A percentile compares a stretch with the other conserved stretches of the same genome.
Evolutionary conservation across 1,140 invertebrate genomes (phyloP).

Genomic region (Streblospio benedicti): DNA sequence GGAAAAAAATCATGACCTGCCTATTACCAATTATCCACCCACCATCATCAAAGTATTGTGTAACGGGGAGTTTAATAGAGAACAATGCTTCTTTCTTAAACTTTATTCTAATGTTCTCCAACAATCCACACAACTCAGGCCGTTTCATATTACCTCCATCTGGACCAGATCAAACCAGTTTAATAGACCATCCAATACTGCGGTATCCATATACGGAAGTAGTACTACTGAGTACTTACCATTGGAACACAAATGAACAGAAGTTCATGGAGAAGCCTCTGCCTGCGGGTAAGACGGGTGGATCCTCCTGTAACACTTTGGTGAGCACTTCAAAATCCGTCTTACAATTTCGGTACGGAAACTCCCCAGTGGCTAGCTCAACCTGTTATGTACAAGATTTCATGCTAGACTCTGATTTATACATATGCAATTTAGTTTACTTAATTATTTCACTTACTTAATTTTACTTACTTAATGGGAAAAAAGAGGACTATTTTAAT

Average conservation of each 20-base stretch:
- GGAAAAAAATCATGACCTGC: too few species aligned
- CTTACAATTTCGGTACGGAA: slow-evolving; percentile 47
- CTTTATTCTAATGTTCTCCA: background rate
- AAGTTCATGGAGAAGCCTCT: slow-evolving; percentile 41
- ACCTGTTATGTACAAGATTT: slow-evolving; percentile 28
- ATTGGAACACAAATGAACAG: slow-evolving; percentile 44
- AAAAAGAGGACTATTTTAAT: too few species aligned
- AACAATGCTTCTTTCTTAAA: background rate
- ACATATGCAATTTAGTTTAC: background rate
- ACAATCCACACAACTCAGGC: too few species aligned
- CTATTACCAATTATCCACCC: too few species aligned
- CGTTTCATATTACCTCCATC: background rate
- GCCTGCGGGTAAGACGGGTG: slow-evolving; percentile 37
- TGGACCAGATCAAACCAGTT: background rate
- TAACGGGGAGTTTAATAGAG: background rate
- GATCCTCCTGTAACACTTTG: slow-evolving; percentile 43
- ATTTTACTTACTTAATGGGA: too few species aligned
- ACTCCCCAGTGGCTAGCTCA: slow-evolving; percentile 54
- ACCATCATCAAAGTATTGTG: too few species aligned
- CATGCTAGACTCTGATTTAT: background rate
- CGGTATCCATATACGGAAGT: background rate
- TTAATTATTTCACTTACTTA: too few species aligned
- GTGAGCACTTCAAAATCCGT: slow-evolving; percentile 48
- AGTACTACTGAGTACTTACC: slow-evolving; percentile 40
- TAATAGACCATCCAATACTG: background rate